Conservation (phyloP, 2,113 vertebrate species). For the Zosterops borbonicus region DNA sequence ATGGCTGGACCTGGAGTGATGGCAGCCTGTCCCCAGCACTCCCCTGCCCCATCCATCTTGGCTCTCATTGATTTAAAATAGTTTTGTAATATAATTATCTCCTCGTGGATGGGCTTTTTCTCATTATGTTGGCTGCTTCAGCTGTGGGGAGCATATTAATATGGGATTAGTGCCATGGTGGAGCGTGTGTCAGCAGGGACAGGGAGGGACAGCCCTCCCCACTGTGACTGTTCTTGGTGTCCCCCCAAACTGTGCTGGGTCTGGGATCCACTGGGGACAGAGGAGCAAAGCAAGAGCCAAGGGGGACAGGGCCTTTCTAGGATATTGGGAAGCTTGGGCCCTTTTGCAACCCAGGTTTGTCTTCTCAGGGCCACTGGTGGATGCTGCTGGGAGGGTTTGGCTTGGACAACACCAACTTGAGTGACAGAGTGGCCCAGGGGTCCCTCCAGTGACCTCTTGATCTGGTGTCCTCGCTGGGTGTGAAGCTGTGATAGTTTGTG, state of each 20-base stretch:
- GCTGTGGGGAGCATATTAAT: background rate
- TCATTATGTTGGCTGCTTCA: background rate
- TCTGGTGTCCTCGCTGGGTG: fast-evolving
- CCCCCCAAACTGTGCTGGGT: fast-evolving
- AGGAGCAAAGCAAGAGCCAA: background rate
- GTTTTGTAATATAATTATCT: conserved; percentile 31
- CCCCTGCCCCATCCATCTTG: background rate
- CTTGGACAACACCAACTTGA: background rate
- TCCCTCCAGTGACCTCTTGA: background rate
- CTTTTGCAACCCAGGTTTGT: background rate
- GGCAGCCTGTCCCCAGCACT: background rate
- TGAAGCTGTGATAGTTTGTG: background rate
- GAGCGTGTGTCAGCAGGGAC: fast-evolving
- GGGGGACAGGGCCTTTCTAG: background rate
- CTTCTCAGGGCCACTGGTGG: background rate
- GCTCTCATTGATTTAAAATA: conserved; percentile 19
- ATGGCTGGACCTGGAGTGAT: background rate
- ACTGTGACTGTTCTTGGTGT: background rate
- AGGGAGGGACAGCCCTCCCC: no score
- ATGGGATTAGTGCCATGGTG: background rate
- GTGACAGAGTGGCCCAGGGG: background rate
- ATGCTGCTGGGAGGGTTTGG: background rate
- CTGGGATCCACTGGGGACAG: background rate
- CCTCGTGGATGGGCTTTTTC: background rate
- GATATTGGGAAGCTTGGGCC: background rate